These are phyloP conservation scores for Tetramorium alpestre DNA, from an alignment of 1,140 invertebrate species.

Conservation along the genomic window DNA sequence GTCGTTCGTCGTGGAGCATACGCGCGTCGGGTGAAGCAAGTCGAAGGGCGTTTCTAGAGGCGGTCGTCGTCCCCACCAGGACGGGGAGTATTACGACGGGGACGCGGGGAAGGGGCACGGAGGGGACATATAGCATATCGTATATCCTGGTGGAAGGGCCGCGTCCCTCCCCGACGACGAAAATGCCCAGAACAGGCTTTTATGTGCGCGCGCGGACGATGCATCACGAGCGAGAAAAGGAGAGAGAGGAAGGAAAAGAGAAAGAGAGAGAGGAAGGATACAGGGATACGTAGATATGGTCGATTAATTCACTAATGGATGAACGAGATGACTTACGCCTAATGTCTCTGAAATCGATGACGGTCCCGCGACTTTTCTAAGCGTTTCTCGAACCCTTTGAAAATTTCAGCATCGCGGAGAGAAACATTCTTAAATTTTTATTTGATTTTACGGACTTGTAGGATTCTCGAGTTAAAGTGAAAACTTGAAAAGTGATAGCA, in stretches of 20 bases:
- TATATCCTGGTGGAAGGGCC: conserved; percentile 69
- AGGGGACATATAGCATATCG: conserved; percentile 55
- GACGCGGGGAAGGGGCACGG: conserved; percentile 66
- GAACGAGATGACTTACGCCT: conserved; percentile 30
- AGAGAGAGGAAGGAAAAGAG: background rate
- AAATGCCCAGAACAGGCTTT: conserved; percentile 56
- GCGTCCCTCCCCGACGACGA: conserved; percentile 64
- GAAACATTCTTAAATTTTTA: background rate
- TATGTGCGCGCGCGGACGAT: conserved; percentile 44
- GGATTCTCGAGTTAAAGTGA: background rate
- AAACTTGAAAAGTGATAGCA: background rate
- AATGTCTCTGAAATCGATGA: conserved; percentile 22
- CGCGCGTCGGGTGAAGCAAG: conserved; percentile 64
- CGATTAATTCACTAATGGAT: conserved; percentile 53
- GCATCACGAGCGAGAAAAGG: conserved; percentile 18
- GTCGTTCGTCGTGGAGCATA: conserved; percentile 50
- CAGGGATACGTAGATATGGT: conserved; percentile 43
- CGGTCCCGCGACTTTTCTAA: background rate
- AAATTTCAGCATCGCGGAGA: background rate
- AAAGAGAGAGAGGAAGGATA: background rate
- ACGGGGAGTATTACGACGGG: conserved; percentile 64
- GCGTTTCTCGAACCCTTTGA: background rate
- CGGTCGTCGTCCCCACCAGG: conserved; percentile 82
- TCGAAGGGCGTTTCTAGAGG: conserved; percentile 85
- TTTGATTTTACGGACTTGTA: background rate